Evolutionary conservation across 2,888 invertebrate species (phyloP).

Genomic region (Lysandra bellargus): DNA sequence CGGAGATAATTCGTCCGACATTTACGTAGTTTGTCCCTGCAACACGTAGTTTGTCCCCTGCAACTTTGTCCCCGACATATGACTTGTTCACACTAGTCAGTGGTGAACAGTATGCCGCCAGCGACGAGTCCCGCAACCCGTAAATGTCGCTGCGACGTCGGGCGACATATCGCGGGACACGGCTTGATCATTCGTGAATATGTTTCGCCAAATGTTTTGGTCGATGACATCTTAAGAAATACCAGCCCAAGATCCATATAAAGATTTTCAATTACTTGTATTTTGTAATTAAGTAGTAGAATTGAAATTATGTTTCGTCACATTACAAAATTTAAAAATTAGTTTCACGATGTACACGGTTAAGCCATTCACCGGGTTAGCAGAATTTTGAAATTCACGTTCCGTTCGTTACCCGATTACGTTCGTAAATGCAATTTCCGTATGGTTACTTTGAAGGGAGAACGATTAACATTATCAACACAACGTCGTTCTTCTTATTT

Average conservation of each 20-base stretch:
- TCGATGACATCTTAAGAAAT: background rate
- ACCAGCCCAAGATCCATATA: too few species aligned
- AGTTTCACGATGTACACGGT: background rate
- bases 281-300: background rate
- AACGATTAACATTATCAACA: background rate
- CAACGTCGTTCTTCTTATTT: background rate
- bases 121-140: too few species aligned
- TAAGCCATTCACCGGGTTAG: background rate
- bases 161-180: too few species aligned
- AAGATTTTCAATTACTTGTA: background rate
- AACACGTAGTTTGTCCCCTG: too few species aligned
- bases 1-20: too few species aligned
- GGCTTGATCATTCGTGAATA: background rate
- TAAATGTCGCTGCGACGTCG: too few species aligned
- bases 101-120: too few species aligned
- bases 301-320: background rate
- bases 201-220: background rate
- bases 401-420: constrained; percentile 2
- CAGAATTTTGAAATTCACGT: constrained; percentile 8
- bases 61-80: too few species aligned
- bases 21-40: too few species aligned
- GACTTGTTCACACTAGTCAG: too few species aligned
- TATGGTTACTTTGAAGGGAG: background rate
- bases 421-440: background rate
- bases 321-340: background rate